phyloP scores from a whole-genome alignment of 2,888 invertebrate species.

The Mesorhabditis spiculigera region DNA sequence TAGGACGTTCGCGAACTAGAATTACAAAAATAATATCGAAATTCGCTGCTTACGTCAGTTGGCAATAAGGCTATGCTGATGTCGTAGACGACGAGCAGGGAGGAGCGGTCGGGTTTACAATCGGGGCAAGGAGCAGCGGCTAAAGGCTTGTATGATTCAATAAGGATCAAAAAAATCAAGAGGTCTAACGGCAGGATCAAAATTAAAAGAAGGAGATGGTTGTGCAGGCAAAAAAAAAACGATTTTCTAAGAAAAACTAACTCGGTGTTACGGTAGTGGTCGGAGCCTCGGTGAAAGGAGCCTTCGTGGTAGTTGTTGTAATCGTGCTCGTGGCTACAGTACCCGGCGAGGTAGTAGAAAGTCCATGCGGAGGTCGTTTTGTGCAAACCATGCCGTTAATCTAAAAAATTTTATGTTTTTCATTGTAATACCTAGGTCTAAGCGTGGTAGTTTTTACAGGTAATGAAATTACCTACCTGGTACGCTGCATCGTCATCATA shows the following conservation, averaged over 20 bases:
- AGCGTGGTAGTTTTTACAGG: no score
- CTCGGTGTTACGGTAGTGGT: neutral
- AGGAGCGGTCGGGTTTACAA: neutral
- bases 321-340: neutral
- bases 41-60: neutral
- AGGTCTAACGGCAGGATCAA: neutral
- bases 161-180: neutral
- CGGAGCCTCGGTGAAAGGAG: neutral
- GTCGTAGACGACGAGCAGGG: neutral
- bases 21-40: neutral
- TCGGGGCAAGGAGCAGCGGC: neutral
- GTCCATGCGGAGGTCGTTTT: neutral
- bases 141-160: neutral
- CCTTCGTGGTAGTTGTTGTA: neutral
- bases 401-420: no score
- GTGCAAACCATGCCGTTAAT: neutral
- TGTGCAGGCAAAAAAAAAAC: neutral
- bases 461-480: no score
- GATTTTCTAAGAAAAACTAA: neutral
- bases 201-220: neutral
- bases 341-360: neutral
- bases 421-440: no score
- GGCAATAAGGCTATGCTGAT: no score
- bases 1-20: neutral
- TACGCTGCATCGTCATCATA: neutral